A percentile compares a stretch with the other conserved stretches of the same genome.
Conservation (phyloP, 2,888 invertebrate genomes). For the Tetanocera ferruginea region DNA sequence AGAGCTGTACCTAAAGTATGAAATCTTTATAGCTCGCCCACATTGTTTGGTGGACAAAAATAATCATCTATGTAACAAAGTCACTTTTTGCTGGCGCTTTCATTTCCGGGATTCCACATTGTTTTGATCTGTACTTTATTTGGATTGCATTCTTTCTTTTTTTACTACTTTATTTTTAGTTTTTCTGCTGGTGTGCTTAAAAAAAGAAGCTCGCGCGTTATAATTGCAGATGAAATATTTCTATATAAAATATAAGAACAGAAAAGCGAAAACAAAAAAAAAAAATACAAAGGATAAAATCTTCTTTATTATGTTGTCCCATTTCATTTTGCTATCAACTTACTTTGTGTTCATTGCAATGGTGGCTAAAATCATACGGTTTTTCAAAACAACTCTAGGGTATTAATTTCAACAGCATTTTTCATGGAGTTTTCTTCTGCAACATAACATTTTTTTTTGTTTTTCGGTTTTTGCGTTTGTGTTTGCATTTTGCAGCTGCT, state of each 20-base stretch:
- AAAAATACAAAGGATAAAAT: neutral
- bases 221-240: slow-evolving; percentile 31
- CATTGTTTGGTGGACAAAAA: no score
- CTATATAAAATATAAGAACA: neutral
- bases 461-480: neutral
- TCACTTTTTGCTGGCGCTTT: slow-evolving; percentile 1
- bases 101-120: slow-evolving; percentile 3
- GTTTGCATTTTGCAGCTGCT: neutral
- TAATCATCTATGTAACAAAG: neutral
- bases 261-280: no score
- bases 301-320: slow-evolving; percentile 23
- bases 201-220: neutral
- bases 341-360: neutral
- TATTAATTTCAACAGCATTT: slow-evolving; percentile 30
- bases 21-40: no score
- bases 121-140: neutral
- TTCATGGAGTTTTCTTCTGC: slow-evolving; percentile 16
- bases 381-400: slow-evolving; percentile 18
- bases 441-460: neutral
- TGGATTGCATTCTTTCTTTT: neutral
- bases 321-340: slow-evolving; percentile 20
- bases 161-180: neutral
- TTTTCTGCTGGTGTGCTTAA: neutral
- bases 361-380: neutral
- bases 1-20: no score